Evolutionary conservation across 2,113 vertebrate species (phyloP), one percentile per base, ranked within the genome.

Genomic region (Maccullochella peelii): DNA sequence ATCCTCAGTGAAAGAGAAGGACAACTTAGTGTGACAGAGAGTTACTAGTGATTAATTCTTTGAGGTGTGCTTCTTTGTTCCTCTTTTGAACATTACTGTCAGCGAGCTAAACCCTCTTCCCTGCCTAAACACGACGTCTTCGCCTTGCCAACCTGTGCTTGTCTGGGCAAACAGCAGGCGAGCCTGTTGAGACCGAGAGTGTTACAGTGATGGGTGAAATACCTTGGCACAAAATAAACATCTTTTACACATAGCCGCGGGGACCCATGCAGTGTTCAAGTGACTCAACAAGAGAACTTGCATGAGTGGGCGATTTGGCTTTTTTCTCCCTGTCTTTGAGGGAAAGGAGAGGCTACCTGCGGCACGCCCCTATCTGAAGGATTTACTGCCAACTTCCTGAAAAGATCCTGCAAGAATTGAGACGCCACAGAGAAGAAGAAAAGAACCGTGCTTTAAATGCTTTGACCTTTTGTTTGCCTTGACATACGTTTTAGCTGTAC

Each of bases 251-350:
- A 33, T 93, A 91, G 89, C 91, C 30, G 25, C 74, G 0, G 86
- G 82, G 84, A 70, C 42, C 23, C 18, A 23, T 65, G 66, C 15
- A 0, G 42, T 66, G 44, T 27, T 49, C 4, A 27, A 67, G 65
- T 92, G 82, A 91, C 82, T 90, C 91, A 90, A 71, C 77, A 76
- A 55, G 83, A 88, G 61, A 88, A 59, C 75, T 75, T 88, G 36
- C 84, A 75, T 73, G 88, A 88, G 87, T 79, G 88, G 87, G 89
- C 78, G 82, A 89, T 75, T 72, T 81, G 65, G 27, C 69, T 71
- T 71, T 47, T 74, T 54, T 79, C 55, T 62, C 50, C 58, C n/a
- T 27, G 30, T 12, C 76, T 89, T 80, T 83, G 52, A 84, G 70
- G 70, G 61, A 54, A 79, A 55, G 63, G 62, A 83, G 78, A 83